Percentiles rank a stretch among this genome's conserved stretches.
Conservation (phyloP, 2,113 vertebrate genomes). For the Pongo abelii region DNA sequence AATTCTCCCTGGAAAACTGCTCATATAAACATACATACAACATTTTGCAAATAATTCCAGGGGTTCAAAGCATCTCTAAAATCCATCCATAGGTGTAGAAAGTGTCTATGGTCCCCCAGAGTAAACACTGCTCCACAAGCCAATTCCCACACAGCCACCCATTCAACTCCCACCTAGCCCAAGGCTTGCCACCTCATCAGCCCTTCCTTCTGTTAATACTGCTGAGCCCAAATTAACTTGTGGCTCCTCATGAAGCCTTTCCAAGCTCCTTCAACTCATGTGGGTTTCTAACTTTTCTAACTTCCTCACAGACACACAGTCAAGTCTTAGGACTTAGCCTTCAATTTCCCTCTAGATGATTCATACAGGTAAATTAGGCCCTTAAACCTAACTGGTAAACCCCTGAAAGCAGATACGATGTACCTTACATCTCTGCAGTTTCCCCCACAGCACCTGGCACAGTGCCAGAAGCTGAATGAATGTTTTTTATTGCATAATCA, state of each 20-base stretch:
- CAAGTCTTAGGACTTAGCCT: neutral
- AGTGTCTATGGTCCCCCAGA: neutral
- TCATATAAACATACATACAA: neutral
- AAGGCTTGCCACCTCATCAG: neutral
- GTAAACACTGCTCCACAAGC: neutral
- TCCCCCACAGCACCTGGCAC: neutral
- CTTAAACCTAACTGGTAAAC: neutral
- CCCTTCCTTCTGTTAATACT: conserved; percentile 39
- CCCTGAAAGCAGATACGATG: neutral
- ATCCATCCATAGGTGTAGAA: neutral
- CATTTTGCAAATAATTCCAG: neutral
- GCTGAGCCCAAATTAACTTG: neutral
- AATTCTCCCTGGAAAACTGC: neutral
- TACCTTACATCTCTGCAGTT: neutral
- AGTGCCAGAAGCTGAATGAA: neutral
- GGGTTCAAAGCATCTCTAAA: neutral
- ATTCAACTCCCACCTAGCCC: neutral
- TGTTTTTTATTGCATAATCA: neutral
- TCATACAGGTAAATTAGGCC: neutral
- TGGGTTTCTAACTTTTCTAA: neutral
- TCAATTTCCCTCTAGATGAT: neutral
- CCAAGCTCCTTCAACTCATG: neutral
- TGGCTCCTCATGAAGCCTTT: neutral
- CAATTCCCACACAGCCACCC: neutral
- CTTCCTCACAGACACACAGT: neutral